Evolutionary conservation across 1,140 invertebrate genomes (phyloP).

Genomic region (Bombus vancouverensis): DNA sequence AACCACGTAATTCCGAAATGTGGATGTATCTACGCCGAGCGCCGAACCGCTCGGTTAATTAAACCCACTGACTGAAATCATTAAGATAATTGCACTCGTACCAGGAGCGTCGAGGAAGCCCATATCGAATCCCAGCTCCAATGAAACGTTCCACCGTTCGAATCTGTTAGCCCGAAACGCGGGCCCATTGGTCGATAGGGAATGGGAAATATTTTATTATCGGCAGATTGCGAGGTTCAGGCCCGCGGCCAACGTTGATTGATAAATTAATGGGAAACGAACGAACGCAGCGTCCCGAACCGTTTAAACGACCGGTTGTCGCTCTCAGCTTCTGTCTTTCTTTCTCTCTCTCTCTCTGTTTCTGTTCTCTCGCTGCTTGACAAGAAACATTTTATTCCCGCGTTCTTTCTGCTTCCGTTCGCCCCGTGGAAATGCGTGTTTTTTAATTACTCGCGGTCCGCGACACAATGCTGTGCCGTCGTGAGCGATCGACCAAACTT

Average conservation of each 20-base stretch:
- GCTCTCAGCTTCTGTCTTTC: not conserved
- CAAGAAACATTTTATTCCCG: not conserved
- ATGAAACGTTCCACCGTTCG: not conserved
- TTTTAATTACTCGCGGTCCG: slow-evolving; percentile 13
- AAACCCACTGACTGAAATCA: slow-evolving; percentile 37
- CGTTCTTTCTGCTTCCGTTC: not conserved
- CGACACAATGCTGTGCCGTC: not conserved
- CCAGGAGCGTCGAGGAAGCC: not conserved
- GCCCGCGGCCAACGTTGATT: not conserved
- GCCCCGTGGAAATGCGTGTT: not conserved
- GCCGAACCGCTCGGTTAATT: slow-evolving; percentile 32
- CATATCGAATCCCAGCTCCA: not conserved
- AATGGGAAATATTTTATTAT: slow-evolving; percentile 12
- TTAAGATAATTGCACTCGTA: slow-evolving; percentile 40
- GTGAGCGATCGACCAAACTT: not conserved
- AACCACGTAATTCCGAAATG: slow-evolving; percentile 34
- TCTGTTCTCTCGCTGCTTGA: not conserved
- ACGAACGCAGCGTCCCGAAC: not conserved
- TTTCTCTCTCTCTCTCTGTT: not conserved
- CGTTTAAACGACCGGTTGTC: not conserved
- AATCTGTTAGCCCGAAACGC: not conserved
- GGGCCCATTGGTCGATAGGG: not conserved
- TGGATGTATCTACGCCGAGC: not conserved
- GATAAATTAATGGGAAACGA: slow-evolving; percentile 6
- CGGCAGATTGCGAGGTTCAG: not conserved